Conservation (phyloP, 2,797 vertebrate genomes). For the Centroberyx gerrardi region DNA sequence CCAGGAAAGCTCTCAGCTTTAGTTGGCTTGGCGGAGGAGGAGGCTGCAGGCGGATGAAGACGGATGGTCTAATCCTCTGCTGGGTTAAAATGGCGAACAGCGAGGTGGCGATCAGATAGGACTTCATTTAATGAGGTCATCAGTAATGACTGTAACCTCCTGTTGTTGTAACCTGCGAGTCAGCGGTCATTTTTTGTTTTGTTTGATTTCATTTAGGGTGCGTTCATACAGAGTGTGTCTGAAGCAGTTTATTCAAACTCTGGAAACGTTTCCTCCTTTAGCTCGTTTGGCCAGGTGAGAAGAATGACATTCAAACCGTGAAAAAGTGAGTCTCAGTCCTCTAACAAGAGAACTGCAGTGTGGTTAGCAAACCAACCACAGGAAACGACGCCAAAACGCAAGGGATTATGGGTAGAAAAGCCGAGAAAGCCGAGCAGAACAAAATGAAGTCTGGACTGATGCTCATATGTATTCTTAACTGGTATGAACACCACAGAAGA, state of each 20-base stretch:
- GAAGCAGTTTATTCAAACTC: background rate
- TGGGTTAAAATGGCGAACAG: conserved; percentile 14
- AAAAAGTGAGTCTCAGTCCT: too few species aligned
- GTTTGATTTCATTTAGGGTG: background rate
- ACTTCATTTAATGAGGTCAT: conserved; percentile 34
- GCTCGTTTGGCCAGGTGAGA: too few species aligned
- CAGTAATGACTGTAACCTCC: background rate
- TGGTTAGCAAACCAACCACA: too few species aligned
- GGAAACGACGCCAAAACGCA: too few species aligned
- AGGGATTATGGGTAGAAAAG: too few species aligned
- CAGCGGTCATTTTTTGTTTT: background rate
- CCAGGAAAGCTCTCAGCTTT: conserved; percentile 59
- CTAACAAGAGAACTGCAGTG: too few species aligned
- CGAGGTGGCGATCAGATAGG: conserved; percentile 3
- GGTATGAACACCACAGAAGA: too few species aligned
- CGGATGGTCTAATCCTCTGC: conserved; percentile 38
- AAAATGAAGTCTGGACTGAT: too few species aligned
- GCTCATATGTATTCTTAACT: too few species aligned
- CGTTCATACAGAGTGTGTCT: too few species aligned
- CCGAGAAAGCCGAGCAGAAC: too few species aligned
- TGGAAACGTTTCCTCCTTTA: background rate
- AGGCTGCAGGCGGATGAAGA: conserved; percentile 37
- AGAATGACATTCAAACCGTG: too few species aligned
- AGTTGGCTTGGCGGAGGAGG: background rate
- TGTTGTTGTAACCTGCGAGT: background rate